A percentile compares a stretch with the other conserved stretches of the same genome.
phyloP scores from a whole-genome alignment of 2,888 invertebrate genomes.

The Glyphotaelius pellucidus region DNA sequence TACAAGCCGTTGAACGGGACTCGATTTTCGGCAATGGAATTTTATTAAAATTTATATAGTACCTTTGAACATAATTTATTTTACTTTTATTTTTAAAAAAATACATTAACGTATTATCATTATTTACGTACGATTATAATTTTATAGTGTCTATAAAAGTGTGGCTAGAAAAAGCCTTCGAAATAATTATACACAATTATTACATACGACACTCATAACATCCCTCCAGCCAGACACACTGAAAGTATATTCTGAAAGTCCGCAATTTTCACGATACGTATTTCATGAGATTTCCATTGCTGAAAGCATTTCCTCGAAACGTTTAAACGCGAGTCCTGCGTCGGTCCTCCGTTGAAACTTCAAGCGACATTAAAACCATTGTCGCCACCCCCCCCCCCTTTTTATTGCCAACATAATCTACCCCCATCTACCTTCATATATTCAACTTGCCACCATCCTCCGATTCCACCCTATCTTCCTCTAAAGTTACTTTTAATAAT shows the following conservation, averaged over 20 bases:
- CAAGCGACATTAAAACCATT: constrained; percentile 15
- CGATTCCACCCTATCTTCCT: background rate
- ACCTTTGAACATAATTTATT: too few species aligned
- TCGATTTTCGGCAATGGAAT: too few species aligned
- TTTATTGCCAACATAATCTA: background rate
- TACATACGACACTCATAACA: background rate
- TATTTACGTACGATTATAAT: too few species aligned
- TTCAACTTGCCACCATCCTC: background rate
- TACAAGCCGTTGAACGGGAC: too few species aligned
- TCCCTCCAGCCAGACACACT: background rate
- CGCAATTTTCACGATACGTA: background rate
- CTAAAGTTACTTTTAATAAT: constrained; percentile 1
- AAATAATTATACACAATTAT: background rate
- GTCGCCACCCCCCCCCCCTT: background rate
- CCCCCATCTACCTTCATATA: background rate
- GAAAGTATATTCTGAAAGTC: background rate
- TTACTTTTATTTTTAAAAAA: too few species aligned
- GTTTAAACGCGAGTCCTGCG: constrained; percentile 17
- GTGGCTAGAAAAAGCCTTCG: background rate
- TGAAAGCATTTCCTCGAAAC: constrained; percentile 7
- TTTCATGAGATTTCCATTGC: constrained; percentile 11
- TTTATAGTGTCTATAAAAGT: too few species aligned
- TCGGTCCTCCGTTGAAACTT: constrained; percentile 11
- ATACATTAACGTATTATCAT: too few species aligned
- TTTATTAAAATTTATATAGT: too few species aligned